A percentile compares a stretch with the other conserved stretches of the same genome.
Conservation (phyloP, 2,888 invertebrate genomes). For the Listrodromus nycthemerus region DNA sequence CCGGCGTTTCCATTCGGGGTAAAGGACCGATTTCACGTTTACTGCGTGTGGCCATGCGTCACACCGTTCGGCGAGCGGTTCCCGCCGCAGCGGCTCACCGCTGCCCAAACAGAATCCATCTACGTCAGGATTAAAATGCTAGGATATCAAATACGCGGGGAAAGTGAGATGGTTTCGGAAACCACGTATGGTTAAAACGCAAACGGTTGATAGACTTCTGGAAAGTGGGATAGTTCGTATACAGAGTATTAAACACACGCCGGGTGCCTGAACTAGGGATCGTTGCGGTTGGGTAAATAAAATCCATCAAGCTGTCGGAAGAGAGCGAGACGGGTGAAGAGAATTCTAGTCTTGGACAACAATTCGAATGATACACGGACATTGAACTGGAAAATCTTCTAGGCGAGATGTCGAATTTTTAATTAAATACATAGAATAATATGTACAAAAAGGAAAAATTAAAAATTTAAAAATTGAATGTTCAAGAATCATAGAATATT, state of each 20-base stretch:
- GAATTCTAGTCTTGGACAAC: conserved; percentile 24
- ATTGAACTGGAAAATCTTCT: background rate
- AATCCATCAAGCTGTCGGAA: conserved; percentile 81
- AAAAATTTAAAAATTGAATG: too few species aligned
- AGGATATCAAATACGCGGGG: conserved; percentile 79
- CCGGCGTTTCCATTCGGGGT: conserved; percentile 50
- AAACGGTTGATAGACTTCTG: conserved; percentile 63
- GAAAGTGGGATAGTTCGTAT: conserved; percentile 66
- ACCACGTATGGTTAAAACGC: conserved; percentile 57
- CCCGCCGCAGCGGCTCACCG: conserved; percentile 64
- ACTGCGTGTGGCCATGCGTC: conserved; percentile 68
- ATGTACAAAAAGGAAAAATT: background rate
- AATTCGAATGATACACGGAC: background rate
- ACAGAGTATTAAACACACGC: conserved; percentile 58
- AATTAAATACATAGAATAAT: background rate
- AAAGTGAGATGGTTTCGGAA: conserved; percentile 55
- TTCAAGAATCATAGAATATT: too few species aligned
- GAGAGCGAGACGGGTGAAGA: conserved; percentile 24
- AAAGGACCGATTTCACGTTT: conserved; percentile 45
- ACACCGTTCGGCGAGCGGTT: conserved; percentile 55
- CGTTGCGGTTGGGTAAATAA: conserved; percentile 78
- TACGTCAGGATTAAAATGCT: conserved; percentile 84
- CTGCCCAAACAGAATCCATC: conserved; percentile 84
- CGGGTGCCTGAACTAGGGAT: conserved; percentile 73
- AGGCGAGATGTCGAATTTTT: background rate